Conservation (phyloP, 2,888 invertebrate species). For the Dynastes grantii region DNA sequence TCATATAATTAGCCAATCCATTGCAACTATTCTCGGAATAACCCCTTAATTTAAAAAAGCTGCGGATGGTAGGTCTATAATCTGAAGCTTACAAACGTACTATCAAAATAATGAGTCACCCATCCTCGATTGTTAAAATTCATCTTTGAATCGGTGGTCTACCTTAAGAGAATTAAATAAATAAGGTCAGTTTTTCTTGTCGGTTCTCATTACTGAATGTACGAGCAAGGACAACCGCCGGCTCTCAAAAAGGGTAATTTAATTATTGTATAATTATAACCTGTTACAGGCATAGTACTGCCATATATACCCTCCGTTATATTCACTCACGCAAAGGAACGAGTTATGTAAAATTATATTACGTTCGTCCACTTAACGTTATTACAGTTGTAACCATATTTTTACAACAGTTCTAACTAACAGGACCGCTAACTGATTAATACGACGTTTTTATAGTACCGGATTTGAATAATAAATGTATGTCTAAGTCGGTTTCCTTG, state of each 20-base stretch:
- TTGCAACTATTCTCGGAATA: too few species aligned
- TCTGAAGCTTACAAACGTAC: too few species aligned
- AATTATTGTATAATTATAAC: conserved; percentile 19
- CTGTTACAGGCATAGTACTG: neutral
- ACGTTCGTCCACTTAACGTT: neutral
- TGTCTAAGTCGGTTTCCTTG: conserved; percentile 8
- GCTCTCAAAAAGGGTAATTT: conserved; percentile 17
- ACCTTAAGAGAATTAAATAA: neutral
- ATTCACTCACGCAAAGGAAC: neutral
- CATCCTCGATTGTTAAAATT: neutral
- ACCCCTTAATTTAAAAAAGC: too few species aligned
- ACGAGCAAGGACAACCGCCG: neutral
- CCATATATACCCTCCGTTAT: neutral
- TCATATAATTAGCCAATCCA: too few species aligned
- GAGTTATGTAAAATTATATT: conserved; percentile 26
- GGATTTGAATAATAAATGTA: conserved; percentile 37
- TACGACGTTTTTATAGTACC: conserved; percentile 20
- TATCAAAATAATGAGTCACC: too few species aligned
- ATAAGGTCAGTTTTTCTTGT: conserved; percentile 13
- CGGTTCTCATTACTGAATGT: neutral
- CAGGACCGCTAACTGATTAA: conserved; percentile 35
- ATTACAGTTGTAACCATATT: conserved; percentile 19
- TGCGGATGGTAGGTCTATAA: too few species aligned
- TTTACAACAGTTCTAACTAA: conserved; percentile 9
- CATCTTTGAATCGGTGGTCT: neutral